phyloP scores from a whole-genome alignment of 2,113 vertebrate genomes.

The Typhlomys cinereus region DNA sequence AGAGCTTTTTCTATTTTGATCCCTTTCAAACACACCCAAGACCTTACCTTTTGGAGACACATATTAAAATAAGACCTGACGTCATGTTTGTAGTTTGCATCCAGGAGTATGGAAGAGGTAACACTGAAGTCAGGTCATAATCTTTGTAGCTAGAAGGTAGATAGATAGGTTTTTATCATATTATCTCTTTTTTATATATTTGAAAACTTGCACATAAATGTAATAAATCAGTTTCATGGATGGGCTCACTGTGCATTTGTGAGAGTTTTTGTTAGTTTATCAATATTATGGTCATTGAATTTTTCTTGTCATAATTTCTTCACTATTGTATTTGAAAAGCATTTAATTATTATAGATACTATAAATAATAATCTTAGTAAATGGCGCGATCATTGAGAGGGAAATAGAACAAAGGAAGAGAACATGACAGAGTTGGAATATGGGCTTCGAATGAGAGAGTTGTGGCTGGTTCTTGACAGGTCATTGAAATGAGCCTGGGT shows the following conservation, averaged over 20 bases:
- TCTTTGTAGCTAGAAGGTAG: background rate
- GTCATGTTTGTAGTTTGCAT: background rate
- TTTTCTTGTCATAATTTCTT: background rate
- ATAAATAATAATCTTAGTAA: background rate
- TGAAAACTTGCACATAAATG: background rate
- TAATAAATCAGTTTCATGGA: background rate
- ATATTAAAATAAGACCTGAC: background rate
- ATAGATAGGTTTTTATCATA: background rate
- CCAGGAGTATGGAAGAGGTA: background rate
- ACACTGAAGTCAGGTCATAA: background rate
- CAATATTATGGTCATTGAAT: background rate
- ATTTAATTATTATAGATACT: background rate
- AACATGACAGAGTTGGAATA: background rate
- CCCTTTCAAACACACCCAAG: background rate
- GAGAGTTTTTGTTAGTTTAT: background rate
- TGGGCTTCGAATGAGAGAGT: background rate
- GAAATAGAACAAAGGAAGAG: background rate
- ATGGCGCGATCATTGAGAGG: background rate
- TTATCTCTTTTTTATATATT: conserved; percentile 6
- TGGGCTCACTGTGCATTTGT: background rate
- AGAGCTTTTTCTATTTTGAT: background rate
- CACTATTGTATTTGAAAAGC: background rate
- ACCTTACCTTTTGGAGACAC: conserved; percentile 6
- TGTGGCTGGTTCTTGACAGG: background rate
- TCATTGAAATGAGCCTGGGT: background rate